Percentiles rank a stretch among this genome's conserved stretches.
Evolutionary conservation across 1,140 invertebrate genomes (phyloP).

Genomic region (Drosophila setifemur): DNA sequence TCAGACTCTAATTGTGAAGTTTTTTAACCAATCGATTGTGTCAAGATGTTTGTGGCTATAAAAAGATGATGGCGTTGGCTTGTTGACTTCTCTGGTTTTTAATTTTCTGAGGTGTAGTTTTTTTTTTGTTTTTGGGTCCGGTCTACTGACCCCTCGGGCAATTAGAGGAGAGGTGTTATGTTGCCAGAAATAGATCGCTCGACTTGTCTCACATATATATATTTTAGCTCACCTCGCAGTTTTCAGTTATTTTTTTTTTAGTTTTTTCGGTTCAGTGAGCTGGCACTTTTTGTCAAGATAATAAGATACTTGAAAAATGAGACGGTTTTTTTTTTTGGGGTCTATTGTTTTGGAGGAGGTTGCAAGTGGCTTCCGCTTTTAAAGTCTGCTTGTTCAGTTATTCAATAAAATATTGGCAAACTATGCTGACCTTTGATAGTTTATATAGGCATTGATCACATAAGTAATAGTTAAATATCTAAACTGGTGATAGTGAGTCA

Average conservation of each 20-base stretch:
- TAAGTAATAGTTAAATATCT: conserved; percentile 36
- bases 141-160: conserved; percentile 34
- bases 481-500: conserved; percentile 8
- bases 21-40: conserved; percentile 30
- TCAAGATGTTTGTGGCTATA: conserved; percentile 47
- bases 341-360: conserved; percentile 23
- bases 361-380: conserved; percentile 43
- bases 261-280: conserved; percentile 19
- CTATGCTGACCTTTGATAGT: conserved; percentile 36
- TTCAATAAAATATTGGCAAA: conserved; percentile 41
- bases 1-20: conserved; percentile 59
- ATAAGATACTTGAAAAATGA: conserved; percentile 40
- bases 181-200: conserved; percentile 31
- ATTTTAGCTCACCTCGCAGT: not conserved
- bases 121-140: conserved; percentile 5
- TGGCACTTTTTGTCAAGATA: conserved; percentile 41
- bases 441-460: conserved; percentile 28
- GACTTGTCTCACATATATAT: too few species aligned
- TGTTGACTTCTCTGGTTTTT: conserved; percentile 29
- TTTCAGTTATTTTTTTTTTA: too few species aligned
- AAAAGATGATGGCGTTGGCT: conserved; percentile 52
- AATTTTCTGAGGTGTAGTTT: too few species aligned
- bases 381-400: conserved; percentile 34
- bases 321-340: conserved; percentile 16
- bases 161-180: conserved; percentile 40